Percentiles rank a stretch among this genome's conserved stretches.
phyloP scores from a whole-genome alignment of 2,888 invertebrate genomes.

The Perdita meconis region DNA sequence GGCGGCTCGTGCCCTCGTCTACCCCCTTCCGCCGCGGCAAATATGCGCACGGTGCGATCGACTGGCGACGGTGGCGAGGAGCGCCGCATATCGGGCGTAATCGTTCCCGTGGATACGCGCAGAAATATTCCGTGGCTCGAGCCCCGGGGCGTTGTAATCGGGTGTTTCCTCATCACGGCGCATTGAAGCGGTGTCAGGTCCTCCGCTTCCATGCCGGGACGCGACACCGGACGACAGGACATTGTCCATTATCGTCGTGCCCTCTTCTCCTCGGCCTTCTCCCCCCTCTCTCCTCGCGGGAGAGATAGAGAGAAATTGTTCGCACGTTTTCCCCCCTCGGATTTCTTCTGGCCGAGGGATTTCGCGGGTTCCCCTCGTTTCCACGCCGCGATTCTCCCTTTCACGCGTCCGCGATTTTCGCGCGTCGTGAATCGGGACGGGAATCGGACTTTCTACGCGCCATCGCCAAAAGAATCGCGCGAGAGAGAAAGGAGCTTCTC shows the following conservation, averaged over 20 bases:
- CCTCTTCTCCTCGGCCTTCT: conserved; percentile 15
- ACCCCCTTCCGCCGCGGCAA: conserved; percentile 26
- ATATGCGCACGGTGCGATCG: conserved; percentile 55
- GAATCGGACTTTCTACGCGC: conserved; percentile 47
- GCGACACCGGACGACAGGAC: conserved; percentile 79
- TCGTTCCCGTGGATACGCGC: conserved; percentile 61
- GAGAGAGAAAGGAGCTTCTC: conserved; percentile 21
- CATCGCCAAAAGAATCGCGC: conserved; percentile 38
- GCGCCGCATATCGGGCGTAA: conserved; percentile 51
- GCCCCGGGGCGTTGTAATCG: conserved; percentile 77
- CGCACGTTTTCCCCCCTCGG: conserved; percentile 20
- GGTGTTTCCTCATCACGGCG: conserved; percentile 82
- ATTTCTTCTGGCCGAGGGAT: not conserved
- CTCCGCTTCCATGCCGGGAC: conserved; percentile 73
- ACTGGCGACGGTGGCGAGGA: conserved; percentile 12
- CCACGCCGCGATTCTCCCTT: not conserved
- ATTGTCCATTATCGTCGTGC: conserved; percentile 80
- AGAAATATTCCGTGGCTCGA: conserved; percentile 64
- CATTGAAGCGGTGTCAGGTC: conserved; percentile 79
- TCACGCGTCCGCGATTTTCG: conserved; percentile 39
- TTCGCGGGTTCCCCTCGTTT: too few relatives aligned
- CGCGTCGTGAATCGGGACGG: conserved; percentile 46
- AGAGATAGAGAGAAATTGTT: conserved; percentile 5
- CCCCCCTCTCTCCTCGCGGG: conserved; percentile 16
- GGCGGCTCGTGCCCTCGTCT: conserved; percentile 14